Conservation (phyloP, 2,797 vertebrate genomes). For the Peromyscus eremicus region DNA sequence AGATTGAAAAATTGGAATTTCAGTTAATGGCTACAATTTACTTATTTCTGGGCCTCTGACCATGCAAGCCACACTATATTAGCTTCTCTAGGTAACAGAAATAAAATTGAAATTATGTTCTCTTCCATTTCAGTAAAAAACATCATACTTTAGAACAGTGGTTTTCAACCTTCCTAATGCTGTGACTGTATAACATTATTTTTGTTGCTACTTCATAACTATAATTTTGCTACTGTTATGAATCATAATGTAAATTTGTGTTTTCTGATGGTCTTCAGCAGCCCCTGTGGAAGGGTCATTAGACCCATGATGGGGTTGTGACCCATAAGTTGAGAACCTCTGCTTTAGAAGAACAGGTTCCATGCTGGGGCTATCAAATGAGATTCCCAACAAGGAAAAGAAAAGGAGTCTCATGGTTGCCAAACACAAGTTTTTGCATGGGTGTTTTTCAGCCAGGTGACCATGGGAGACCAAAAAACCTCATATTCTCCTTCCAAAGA, state of each 20-base stretch:
- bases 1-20: neutral
- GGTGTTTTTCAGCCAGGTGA: slow-evolving; percentile 23
- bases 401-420: neutral
- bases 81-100: neutral
- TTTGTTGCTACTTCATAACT: neutral
- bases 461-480: neutral
- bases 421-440: neutral
- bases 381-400: neutral
- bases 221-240: neutral
- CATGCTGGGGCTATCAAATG: neutral
- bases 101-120: neutral
- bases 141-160: neutral
- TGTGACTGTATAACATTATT: neutral
- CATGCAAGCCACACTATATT: neutral
- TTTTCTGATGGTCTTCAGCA: neutral
- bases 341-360: neutral
- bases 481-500: neutral
- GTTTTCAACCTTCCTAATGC: neutral
- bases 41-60: neutral
- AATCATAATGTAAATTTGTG: neutral
- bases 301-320: no score
- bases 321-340: neutral
- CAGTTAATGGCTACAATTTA: neutral
- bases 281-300: neutral
- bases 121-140: neutral